Conservation (phyloP, 2,797 vertebrate genomes). For the Natrix natrix region DNA sequence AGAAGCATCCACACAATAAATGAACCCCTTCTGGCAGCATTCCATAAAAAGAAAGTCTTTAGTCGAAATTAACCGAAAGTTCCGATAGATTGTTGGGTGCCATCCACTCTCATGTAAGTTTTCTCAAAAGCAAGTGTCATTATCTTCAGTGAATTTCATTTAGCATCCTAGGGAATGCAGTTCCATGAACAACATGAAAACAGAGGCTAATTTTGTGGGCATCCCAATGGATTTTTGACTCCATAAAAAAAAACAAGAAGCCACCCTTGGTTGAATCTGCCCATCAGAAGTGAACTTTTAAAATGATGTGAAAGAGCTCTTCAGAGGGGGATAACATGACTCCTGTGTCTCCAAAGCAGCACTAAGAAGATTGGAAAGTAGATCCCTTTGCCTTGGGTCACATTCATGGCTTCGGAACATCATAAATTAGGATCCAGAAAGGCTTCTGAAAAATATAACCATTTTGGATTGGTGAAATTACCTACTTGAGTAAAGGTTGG, state of each 20-base stretch:
- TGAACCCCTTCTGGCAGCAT: constrained; percentile 22
- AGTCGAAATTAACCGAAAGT: background rate
- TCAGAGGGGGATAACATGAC: no score
- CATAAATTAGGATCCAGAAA: background rate
- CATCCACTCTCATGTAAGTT: background rate
- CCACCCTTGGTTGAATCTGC: background rate
- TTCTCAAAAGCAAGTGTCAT: background rate
- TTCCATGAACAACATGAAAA: background rate
- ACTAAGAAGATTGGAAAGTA: background rate
- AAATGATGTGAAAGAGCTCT: background rate
- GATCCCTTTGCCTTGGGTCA: rapidly evolving
- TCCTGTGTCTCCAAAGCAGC: background rate
- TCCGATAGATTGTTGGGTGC: background rate
- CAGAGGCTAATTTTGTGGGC: background rate
- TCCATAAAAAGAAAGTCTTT: background rate
- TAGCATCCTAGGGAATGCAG: no score
- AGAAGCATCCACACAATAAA: constrained; percentile 28
- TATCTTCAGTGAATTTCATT: background rate
- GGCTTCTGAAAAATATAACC: background rate
- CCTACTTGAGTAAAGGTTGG: background rate
- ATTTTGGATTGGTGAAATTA: background rate
- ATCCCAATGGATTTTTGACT: background rate
- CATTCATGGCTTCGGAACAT: background rate
- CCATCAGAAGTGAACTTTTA: background rate
- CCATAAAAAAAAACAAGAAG: background rate